Evolutionary conservation across 2,888 invertebrate species (phyloP).

Genomic region (Romanomermis culicivorax): DNA sequence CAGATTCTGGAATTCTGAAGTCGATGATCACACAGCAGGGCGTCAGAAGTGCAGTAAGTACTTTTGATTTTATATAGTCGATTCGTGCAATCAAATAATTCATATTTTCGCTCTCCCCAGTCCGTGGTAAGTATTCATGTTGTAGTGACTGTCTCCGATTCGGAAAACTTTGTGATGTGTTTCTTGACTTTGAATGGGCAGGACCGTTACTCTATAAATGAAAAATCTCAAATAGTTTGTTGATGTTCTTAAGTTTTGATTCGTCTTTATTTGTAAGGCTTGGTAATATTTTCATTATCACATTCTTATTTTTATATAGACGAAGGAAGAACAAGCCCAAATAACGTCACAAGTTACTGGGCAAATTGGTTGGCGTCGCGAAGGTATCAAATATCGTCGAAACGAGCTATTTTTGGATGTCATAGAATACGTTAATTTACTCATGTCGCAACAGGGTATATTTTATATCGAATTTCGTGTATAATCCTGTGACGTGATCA

Average conservation of each 20-base stretch:
- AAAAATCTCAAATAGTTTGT: too few species aligned
- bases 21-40: constrained; percentile 99
- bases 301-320: too few species aligned
- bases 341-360: constrained; percentile 71
- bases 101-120: constrained; percentile 3
- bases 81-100: background rate
- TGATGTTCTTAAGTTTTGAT: too few species aligned
- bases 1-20: constrained; percentile 93
- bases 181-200: too few species aligned
- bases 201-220: too few species aligned
- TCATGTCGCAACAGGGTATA: constrained; percentile 94
- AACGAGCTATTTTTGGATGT: constrained; percentile 97
- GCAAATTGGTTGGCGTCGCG: constrained; percentile 84
- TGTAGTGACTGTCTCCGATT: too few species aligned
- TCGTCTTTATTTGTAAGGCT: too few species aligned
- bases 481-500: too few species aligned
- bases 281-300: too few species aligned
- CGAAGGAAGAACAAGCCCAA: constrained; percentile 96
- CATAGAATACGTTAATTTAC: constrained; percentile 86
- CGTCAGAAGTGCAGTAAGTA: constrained; percentile 36
- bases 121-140: too few species aligned
- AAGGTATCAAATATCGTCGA: constrained; percentile 93
- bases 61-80: background rate
- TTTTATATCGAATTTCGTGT: too few species aligned
- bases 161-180: too few species aligned